These are phyloP conservation scores for Hippocampus kuda DNA, from an alignment of 2,797 vertebrate species.

Conservation along the genomic window DNA sequence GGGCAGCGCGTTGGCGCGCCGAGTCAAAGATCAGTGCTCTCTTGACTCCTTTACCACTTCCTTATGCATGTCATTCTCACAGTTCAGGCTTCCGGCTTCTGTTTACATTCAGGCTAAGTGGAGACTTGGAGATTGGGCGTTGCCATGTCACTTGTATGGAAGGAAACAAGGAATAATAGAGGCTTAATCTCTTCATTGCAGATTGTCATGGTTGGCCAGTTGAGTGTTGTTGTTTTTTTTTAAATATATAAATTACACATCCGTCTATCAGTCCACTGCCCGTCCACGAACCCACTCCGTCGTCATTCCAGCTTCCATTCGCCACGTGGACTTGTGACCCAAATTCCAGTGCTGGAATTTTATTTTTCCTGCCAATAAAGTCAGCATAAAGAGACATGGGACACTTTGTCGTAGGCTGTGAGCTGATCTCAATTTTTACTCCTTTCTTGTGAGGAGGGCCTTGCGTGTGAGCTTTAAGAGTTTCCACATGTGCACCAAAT, in stretches of 20 bases:
- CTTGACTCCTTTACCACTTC: background rate
- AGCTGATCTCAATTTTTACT: slow-evolving; percentile 26
- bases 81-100: background rate
- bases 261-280: background rate
- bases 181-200: slow-evolving; percentile 1
- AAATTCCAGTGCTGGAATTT: slow-evolving; percentile 40
- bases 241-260: background rate
- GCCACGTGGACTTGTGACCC: slow-evolving; percentile 25
- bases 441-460: slow-evolving; percentile 17
- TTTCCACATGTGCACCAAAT: slow-evolving; percentile 33
- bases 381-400: slow-evolving; percentile 14
- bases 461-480: slow-evolving; percentile 26
- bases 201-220: slow-evolving; percentile 4
- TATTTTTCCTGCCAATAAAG: slow-evolving; percentile 27
- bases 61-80: background rate
- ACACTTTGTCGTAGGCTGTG: slow-evolving; percentile 24
- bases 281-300: slow-evolving; percentile 4
- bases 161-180: background rate
- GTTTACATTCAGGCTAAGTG: background rate
- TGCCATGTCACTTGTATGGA: background rate
- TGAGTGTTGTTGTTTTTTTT: slow-evolving; percentile 1
- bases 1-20: background rate
- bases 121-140: slow-evolving; percentile 2
- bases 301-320: background rate
- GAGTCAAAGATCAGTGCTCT: background rate